Evolutionary conservation across 1,140 invertebrate species (phyloP).

Genomic region (Gonatopus flavifemur): DNA sequence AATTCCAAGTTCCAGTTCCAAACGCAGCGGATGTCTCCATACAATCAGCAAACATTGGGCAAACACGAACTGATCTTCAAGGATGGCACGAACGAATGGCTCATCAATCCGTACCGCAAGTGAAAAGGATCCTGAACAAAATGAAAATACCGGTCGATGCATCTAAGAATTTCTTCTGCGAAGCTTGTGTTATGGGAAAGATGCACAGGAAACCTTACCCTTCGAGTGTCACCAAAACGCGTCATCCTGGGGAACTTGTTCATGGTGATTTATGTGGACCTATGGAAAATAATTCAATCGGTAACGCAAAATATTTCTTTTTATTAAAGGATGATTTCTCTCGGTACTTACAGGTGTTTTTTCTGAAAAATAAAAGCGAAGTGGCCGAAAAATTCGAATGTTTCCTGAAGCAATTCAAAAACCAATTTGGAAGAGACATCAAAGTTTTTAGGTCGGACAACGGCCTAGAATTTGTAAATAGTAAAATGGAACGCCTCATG

Average conservation of each 20-base stretch:
- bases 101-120: constrained; percentile 45
- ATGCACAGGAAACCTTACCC: constrained; percentile 38
- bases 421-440: neutral
- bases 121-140: constrained; percentile 36
- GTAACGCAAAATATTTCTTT: constrained; percentile 41
- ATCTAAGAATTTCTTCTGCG: constrained; percentile 29
- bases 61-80: constrained; percentile 18
- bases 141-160: constrained; percentile 30
- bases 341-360: constrained; percentile 40
- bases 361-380: constrained; percentile 48
- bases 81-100: constrained; percentile 47
- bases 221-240: constrained; percentile 21
- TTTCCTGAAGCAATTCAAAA: neutral
- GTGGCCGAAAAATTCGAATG: neutral
- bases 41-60: neutral
- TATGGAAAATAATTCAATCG: constrained; percentile 44
- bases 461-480: neutral
- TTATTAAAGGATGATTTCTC: constrained; percentile 52
- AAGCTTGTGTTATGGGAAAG: constrained; percentile 48
- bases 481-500: neutral
- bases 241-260: constrained; percentile 41
- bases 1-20: neutral
- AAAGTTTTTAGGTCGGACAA: constrained; percentile 1
- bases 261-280: constrained; percentile 54
- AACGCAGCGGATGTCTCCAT: neutral